A percentile compares a stretch with the other conserved stretches of the same genome.
These are phyloP conservation scores for Pomacea maculata DNA, from an alignment of 1,140 invertebrate genomes.

Conservation along the genomic window DNA sequence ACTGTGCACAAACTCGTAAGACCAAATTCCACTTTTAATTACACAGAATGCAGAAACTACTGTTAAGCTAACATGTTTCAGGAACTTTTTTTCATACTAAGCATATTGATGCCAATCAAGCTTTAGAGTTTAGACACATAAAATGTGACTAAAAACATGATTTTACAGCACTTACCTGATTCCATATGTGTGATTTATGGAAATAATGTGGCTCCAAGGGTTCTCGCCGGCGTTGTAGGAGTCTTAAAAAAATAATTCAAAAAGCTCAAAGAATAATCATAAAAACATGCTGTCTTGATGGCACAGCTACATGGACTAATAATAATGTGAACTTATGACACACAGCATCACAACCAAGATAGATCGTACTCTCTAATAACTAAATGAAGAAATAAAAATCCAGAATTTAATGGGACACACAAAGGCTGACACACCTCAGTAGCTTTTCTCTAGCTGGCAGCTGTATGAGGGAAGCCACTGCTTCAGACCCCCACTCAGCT, in stretches of 20 bases:
- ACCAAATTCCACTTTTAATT: background rate
- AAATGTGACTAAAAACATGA: too few relatives aligned
- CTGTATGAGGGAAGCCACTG: constrained; percentile 49
- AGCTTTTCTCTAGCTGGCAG: constrained; percentile 49
- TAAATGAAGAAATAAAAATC: background rate
- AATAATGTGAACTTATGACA: background rate
- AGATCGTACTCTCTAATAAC: background rate
- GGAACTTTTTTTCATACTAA: too few relatives aligned
- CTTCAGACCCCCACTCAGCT: constrained; percentile 49
- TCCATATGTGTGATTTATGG: constrained; percentile 37
- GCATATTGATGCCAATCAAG: too few relatives aligned
- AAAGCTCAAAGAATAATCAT: background rate
- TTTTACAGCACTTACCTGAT: constrained; percentile 29
- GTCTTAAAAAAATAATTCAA: constrained; percentile 28
- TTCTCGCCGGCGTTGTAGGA: constrained; percentile 36
- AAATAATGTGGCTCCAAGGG: constrained; percentile 30
- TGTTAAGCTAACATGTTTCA: too few relatives aligned
- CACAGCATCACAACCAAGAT: too few relatives aligned
- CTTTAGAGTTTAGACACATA: too few relatives aligned
- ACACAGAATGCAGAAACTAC: too few relatives aligned
- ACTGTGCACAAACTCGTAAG: background rate
- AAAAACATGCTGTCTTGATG: background rate
- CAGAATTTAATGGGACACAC: background rate
- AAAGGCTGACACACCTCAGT: constrained; percentile 38
- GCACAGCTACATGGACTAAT: background rate